These are phyloP conservation scores for Bathynomus jamesi DNA, from an alignment of 1,140 invertebrate species.

Conservation along the genomic window DNA sequence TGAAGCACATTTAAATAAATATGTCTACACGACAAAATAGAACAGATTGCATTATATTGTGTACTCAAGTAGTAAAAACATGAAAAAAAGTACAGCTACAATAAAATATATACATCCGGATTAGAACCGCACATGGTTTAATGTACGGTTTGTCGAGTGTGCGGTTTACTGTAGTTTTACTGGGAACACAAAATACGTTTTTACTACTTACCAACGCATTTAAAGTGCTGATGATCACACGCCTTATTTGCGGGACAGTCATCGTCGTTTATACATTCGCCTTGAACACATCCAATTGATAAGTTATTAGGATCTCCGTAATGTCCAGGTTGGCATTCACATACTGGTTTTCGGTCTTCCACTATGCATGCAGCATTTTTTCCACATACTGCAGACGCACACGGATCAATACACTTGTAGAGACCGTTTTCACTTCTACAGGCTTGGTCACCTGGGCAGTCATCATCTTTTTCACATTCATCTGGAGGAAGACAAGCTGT, in stretches of 20 bases:
- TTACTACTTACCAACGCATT: slow-evolving; percentile 37
- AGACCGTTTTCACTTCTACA: slow-evolving; percentile 56
- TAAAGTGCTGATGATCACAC: slow-evolving; percentile 52
- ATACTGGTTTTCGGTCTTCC: slow-evolving; percentile 59
- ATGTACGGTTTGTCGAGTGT: too few relatives aligned
- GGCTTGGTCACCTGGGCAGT: slow-evolving; percentile 62
- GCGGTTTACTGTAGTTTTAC: too few relatives aligned
- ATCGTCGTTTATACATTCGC: slow-evolving; percentile 66
- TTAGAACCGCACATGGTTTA: too few relatives aligned
- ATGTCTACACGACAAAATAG: too few relatives aligned
- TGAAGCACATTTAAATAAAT: too few relatives aligned
- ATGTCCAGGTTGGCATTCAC: slow-evolving; percentile 65
- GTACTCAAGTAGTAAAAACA: too few relatives aligned
- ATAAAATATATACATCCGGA: too few relatives aligned
- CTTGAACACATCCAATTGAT: slow-evolving; percentile 53
- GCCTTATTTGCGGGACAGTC: slow-evolving; percentile 66
- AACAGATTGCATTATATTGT: too few relatives aligned
- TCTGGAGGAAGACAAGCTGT: slow-evolving; percentile 62
- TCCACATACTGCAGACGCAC: slow-evolving; percentile 54
- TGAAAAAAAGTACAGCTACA: too few relatives aligned
- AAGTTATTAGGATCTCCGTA: slow-evolving; percentile 66
- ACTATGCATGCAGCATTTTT: slow-evolving; percentile 46
- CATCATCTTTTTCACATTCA: slow-evolving; percentile 57
- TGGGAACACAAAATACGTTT: too few relatives aligned
- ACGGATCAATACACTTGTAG: slow-evolving; percentile 61